Evolutionary conservation across 2,113 vertebrate genomes (phyloP).

Genomic region (Ranitomeya imitator): DNA sequence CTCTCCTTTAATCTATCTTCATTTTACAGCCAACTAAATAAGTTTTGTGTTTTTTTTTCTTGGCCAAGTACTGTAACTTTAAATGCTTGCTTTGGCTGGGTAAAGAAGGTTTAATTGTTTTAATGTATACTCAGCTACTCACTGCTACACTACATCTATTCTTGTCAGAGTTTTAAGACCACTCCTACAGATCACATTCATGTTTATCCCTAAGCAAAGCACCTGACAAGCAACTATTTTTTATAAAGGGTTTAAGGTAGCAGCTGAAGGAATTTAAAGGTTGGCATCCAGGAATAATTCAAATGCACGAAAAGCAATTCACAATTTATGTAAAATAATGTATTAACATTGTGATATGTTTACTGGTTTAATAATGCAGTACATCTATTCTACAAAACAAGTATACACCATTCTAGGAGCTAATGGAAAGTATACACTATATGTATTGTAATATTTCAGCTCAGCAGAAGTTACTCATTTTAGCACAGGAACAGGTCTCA

Average conservation of each 20-base stretch:
- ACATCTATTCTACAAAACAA: too few relatives aligned
- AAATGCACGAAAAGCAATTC: too few relatives aligned
- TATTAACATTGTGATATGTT: too few relatives aligned
- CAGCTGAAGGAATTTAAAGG: neutral
- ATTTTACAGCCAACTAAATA: neutral
- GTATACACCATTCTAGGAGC: too few relatives aligned
- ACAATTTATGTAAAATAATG: too few relatives aligned
- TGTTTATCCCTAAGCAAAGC: neutral
- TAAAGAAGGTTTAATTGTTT: slow-evolving; percentile 4
- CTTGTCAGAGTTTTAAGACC: neutral
- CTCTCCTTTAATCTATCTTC: slow-evolving; percentile 26
- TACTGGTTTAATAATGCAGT: too few relatives aligned
- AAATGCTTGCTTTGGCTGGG: slow-evolving; percentile 24
- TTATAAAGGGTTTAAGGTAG: neutral
- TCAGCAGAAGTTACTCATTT: too few relatives aligned
- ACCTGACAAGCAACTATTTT: neutral
- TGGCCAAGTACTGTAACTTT: slow-evolving; percentile 37
- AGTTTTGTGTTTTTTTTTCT: neutral
- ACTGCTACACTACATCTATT: neutral
- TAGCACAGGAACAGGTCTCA: too few relatives aligned
- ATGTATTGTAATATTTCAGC: too few relatives aligned
- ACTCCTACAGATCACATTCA: neutral
- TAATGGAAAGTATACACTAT: too few relatives aligned
- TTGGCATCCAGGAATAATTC: too few relatives aligned
- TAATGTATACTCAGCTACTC: neutral